Evolutionary conservation across 2,888 invertebrate genomes (phyloP), one percentile per base, ranked within the genome.

Genomic region (Resseliella maxima): DNA sequence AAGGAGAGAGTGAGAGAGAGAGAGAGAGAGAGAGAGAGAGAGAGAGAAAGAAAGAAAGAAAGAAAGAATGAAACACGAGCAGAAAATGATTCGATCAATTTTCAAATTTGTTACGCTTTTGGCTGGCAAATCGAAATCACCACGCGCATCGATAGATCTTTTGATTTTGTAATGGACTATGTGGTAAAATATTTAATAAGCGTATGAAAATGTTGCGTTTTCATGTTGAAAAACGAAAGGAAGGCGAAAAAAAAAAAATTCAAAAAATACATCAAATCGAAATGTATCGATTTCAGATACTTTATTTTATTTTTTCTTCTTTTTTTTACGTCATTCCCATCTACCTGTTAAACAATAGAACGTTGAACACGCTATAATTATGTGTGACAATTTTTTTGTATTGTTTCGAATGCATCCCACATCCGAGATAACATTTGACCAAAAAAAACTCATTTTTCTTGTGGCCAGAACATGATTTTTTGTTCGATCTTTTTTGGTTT

Each of bases 51-150:
- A 8, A 59, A 27, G 24, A n/a, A 59, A 59, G 24, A 27, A 27
- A 59, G 0, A 5, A 24, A 59, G 27, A 59, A 59, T 15, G 21
- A 50, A 50, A 41, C 5, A 8, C 50, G 50, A 50, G 18, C 18
- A 59, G 15, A 31, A 72, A 72, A 72, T 72, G 31, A 72, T 72
- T 72, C 72, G 72, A 72, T 72, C 72, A 72, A 72, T 72, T 72
- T 72, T 72, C 72, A 18, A 27, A 72, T 72, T 72, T 8, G 72
- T n/a, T 15, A 72, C 72, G 72, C 31, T 72, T 72, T 72, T 72
- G n/a, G 0, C 2, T 31, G 27, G 31, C 0, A 72, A 31, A 72
- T 72, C 72, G 31, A 72, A 72, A 72, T 72, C 72, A n/a, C n/a
- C n/a, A 72, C 72, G 72, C 72, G 72, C 72, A 15, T 31, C 72